Base-by-base conservation (phyloP, 2,113 vertebrate genomes). In the Periophthalmus modestus region DNA sequence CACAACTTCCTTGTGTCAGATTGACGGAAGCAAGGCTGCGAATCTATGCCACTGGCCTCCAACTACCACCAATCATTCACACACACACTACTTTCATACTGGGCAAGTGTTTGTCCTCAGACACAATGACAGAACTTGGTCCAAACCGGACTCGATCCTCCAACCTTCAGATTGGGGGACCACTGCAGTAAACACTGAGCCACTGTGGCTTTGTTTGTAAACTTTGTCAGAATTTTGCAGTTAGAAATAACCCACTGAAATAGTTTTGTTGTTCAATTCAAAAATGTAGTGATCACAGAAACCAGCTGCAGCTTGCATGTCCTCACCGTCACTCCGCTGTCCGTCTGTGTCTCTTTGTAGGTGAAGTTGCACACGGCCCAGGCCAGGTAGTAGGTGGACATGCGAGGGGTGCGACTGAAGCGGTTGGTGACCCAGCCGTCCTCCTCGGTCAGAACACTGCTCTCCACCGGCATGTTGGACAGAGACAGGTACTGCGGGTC, bases 281-380 rank as follows among this genome's bases (percentile, higher is more conserved):
- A 11, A 2, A 21, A 9, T 55, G 16, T 21, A 71, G 67, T 80
- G 39, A 57, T 16, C 9, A 34, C 0, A 34, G 4, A 33, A 18
- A 62, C 0, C 16, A 24, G 59, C 23, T 4, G 23, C 13, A 28
- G 23, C 24, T 15, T 14, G 23, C 58, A 28, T 16, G 14, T 95
- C 97, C 96, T 90, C 39, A 99, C 98, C 92, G 91, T 83, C 78
- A 99, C 93, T 63, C 96, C 97, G 72, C 92, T 88, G 73, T 94
- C 95, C 2, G 95, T 96, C 75, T 93, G 85, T 48, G 95, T 95
- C 91, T 98, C 97, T 71, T 85, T 92, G 93, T 94, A 97, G 5
- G 96, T 97, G 93, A 98, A 99, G 94, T 98, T 98, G 91, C 97
- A 99, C 63, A 99, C 95, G 7, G 97, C 96, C 97, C 97, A 99